Evolutionary conservation across 2,113 vertebrate species (phyloP).

Genomic region (Gambusia affinis): DNA sequence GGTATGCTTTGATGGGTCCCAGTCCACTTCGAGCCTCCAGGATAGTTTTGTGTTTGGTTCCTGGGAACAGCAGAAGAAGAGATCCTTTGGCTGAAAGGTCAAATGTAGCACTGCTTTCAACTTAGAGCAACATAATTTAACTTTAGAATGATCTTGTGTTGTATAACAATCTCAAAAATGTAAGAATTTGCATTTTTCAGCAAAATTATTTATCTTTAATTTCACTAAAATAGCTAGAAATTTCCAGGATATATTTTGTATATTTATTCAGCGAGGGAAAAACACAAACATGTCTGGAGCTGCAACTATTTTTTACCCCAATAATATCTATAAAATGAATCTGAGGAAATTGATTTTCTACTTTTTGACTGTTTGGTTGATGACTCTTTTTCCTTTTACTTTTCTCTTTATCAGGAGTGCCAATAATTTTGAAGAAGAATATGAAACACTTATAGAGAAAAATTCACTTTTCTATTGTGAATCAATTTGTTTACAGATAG

Average conservation of each 20-base stretch:
- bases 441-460: neutral
- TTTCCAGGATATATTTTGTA: too few relatives aligned
- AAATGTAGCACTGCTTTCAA: too few relatives aligned
- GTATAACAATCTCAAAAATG: neutral
- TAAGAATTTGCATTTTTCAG: neutral
- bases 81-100: neutral
- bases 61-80: conserved; percentile 60
- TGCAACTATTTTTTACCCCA: neutral
- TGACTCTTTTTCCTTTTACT: neutral
- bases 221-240: neutral
- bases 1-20: conserved; percentile 92
- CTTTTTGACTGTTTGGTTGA: too few relatives aligned
- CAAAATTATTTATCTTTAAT: neutral
- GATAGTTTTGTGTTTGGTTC: conserved; percentile 97
- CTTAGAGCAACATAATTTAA: neutral
- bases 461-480: neutral
- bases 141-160: neutral
- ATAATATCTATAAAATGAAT: too few relatives aligned
- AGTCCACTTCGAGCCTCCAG: conserved; percentile 90
- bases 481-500: too few relatives aligned
- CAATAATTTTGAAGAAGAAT: neutral
- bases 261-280: too few relatives aligned
- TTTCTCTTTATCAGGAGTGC: neutral
- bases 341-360: neutral
- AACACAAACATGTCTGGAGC: too few relatives aligned